A percentile compares a stretch with the other conserved stretches of the same genome.
These are phyloP conservation scores for Elachura formosa DNA, from an alignment of 2,113 vertebrate species.

Conservation along the genomic window DNA sequence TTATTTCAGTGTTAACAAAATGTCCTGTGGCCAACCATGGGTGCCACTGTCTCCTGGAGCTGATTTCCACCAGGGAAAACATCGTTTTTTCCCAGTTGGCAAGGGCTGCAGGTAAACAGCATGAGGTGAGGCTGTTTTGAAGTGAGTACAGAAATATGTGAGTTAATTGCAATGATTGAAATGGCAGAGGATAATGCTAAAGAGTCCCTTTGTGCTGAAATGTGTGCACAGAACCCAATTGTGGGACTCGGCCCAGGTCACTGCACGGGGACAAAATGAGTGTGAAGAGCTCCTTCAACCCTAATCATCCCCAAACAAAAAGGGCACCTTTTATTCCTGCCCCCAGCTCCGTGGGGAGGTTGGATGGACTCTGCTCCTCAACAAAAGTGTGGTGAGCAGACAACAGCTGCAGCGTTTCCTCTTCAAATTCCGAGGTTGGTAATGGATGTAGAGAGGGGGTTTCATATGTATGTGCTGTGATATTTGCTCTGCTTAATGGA, in stretches of 20 bases:
- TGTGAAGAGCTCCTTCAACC: conserved; percentile 71
- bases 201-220: conserved; percentile 56
- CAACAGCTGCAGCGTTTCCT: conserved; percentile 74
- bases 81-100: not conserved
- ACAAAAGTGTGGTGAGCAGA: conserved; percentile 50
- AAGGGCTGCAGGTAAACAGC: not conserved
- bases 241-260: conserved; percentile 70
- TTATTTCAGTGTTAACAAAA: not conserved
- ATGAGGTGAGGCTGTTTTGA: not conserved
- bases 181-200: conserved; percentile 57
- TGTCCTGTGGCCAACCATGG: not conserved
- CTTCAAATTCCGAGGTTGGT: conserved; percentile 74
- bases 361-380: conserved; percentile 58
- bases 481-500: conserved; percentile 79
- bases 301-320: conserved; percentile 62
- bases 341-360: conserved; percentile 53
- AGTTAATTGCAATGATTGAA: conserved; percentile 63
- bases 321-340: conserved; percentile 54
- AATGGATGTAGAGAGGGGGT: conserved; percentile 59
- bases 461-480: conserved; percentile 65
- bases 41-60: not conserved
- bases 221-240: conserved; percentile 61
- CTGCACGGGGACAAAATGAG: conserved; percentile 69
- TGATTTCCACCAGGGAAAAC: not conserved
- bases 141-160: conserved; percentile 25